Evolutionary conservation across 2,113 vertebrate genomes (phyloP).

Genomic region (Mystacornis crossleyi): DNA sequence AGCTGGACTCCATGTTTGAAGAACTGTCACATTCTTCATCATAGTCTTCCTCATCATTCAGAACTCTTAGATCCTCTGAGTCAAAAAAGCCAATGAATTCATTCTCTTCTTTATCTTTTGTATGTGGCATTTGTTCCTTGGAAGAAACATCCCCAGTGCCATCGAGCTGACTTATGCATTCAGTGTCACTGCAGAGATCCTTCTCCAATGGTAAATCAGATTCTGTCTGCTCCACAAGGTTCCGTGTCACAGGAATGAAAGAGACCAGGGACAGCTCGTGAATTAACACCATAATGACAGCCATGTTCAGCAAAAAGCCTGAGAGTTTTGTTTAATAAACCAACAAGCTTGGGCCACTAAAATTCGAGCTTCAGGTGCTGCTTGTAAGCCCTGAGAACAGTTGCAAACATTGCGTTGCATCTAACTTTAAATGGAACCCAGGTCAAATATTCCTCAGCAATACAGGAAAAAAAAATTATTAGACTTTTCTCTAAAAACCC

Average conservation of each 20-base stretch:
- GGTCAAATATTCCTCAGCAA: not conserved
- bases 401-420: not conserved
- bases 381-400: not conserved
- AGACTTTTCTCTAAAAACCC: not conserved
- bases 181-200: conserved; percentile 64
- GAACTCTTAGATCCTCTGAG: conserved; percentile 82
- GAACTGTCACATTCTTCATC: conserved; percentile 73
- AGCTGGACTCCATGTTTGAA: conserved; percentile 74
- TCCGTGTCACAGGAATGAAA: conserved; percentile 33
- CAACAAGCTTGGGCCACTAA: not conserved
- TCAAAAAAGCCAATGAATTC: conserved; percentile 84
- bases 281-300: not conserved
- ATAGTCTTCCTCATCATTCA: conserved; percentile 73
- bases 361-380: not conserved
- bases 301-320: not conserved
- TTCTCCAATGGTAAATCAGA: conserved; percentile 32
- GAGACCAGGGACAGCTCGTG: not conserved
- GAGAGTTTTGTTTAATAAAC: not conserved
- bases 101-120: conserved; percentile 77
- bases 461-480: not conserved
- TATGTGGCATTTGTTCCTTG: conserved; percentile 72
- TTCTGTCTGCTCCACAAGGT: conserved; percentile 19
- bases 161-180: conserved; percentile 88
- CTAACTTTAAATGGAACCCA: not conserved
- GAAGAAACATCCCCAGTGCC: conserved; percentile 83